These are phyloP conservation scores for Micrasema longulum DNA, from an alignment of 1,140 invertebrate genomes.

Conservation along the genomic window DNA sequence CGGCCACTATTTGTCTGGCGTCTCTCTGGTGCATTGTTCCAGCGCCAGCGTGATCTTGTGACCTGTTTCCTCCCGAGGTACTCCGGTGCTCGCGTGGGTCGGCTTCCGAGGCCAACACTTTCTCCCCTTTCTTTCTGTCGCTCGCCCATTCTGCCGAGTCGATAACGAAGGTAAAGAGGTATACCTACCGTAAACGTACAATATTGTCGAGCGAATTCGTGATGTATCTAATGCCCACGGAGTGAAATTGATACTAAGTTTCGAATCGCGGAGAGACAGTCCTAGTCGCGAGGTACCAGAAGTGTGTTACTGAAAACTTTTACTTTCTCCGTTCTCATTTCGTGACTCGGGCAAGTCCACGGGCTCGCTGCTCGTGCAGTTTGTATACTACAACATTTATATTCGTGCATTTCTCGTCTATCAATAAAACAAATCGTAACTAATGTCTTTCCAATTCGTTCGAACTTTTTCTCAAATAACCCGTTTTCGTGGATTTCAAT, in stretches of 20 bases:
- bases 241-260: slow-evolving; percentile 38
- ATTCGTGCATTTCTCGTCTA: no score
- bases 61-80: slow-evolving; percentile 4
- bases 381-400: neutral
- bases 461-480: no score
- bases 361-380: slow-evolving; percentile 19
- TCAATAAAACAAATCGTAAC: no score
- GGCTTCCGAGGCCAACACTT: slow-evolving; percentile 38
- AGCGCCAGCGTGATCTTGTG: slow-evolving; percentile 54
- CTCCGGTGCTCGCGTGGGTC: slow-evolving; percentile 19
- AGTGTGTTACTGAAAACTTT: slow-evolving; percentile 51
- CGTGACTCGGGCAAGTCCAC: slow-evolving; percentile 36
- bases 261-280: slow-evolving; percentile 42
- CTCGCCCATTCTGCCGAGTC: neutral
- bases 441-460: no score
- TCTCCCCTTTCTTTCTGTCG: slow-evolving; percentile 40
- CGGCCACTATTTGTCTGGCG: slow-evolving; percentile 61
- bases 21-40: slow-evolving; percentile 64
- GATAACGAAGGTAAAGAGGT: slow-evolving; percentile 12
- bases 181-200: neutral
- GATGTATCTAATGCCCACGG: slow-evolving; percentile 35
- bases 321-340: slow-evolving; percentile 50
- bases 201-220: slow-evolving; percentile 32
- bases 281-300: slow-evolving; percentile 23
- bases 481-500: no score